Evolutionary conservation across 2,797 vertebrate genomes (phyloP), one percentile per base, ranked within the genome.

Genomic region (Acipenser oxyrinchus): DNA sequence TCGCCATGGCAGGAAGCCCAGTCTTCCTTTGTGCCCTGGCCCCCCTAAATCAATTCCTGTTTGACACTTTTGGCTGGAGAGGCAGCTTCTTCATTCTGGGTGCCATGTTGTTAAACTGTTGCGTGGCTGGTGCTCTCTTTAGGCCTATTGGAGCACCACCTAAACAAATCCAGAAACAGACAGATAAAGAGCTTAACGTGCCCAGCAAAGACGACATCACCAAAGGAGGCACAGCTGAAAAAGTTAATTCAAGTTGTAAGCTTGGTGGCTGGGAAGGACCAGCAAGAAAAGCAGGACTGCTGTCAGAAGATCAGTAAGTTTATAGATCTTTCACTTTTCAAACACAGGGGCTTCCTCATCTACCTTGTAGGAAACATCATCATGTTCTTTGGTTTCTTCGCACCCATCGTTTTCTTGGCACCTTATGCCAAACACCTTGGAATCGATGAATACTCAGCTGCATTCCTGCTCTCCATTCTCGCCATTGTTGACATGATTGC

Each of bases 81-180:
- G 91, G 91, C 61, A 91, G 87, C 70, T 87, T 96, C 73, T 82
- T 91, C 15, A 88, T 94, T 71, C 86, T 94, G 0, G 91, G 91
- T 6, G 88, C 76, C 15, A 71, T 93, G 77, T 79, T 94, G 72
- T 76, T 94, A 48, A 84, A 93, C 70, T 93, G 91, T 70, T 94
- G 90, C 7, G 89, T 93, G 15, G 90, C 92, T 0, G 92, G 89
- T 48, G 85, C 90, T 66, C 82, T 94, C 61, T 94, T 93, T 86
- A 86, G 90, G 70, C 89, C 90, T 37, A 76, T 90, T 0, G 55
- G 48, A 13, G 71, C 81, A 55, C 9, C 53, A 10, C n/a, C 53
- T n/a, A 55, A 10, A 5, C 9, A 6, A 10, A 6, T n/a, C n/a
- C 53, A 8, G 53, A 55, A 55, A 55, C 6, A 55, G 37, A 37